Evolutionary conservation across 1,140 invertebrate genomes (phyloP).

Genomic region (Cyphomyrmex costatus): DNA sequence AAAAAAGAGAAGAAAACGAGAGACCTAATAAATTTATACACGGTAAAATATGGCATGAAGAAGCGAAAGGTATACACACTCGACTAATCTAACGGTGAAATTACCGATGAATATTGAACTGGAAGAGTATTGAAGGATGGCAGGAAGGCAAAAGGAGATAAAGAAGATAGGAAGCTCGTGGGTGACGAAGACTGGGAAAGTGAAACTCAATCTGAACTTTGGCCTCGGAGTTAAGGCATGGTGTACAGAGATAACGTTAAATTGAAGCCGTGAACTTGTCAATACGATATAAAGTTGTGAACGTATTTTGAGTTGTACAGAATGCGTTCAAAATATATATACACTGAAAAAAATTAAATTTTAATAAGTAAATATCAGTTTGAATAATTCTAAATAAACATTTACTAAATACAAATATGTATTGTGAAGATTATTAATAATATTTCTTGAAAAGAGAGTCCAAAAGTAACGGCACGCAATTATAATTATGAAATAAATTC

Average conservation of each 20-base stretch:
- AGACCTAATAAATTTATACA: constrained; percentile 22
- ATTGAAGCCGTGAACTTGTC: constrained; percentile 22
- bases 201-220: constrained; percentile 56
- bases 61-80: not conserved
- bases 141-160: not conserved
- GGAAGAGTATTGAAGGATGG: not conserved
- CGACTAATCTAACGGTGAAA: not conserved
- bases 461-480: too few relatives aligned
- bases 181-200: not conserved
- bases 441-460: too few relatives aligned
- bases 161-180: constrained; percentile 18
- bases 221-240: constrained; percentile 52
- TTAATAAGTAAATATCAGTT: too few relatives aligned
- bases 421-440: too few relatives aligned
- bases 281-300: not conserved
- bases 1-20: constrained; percentile 56
- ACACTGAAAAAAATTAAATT: not conserved
- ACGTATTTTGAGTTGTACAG: not conserved
- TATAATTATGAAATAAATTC: too few relatives aligned
- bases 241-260: constrained; percentile 44
- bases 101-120: constrained; percentile 32
- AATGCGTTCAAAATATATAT: not conserved
- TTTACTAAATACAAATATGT: not conserved
- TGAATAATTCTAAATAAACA: too few relatives aligned
- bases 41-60: not conserved